Evolutionary conservation across 2,888 invertebrate genomes (phyloP).

Genomic region (Neoitamus cyanurus): DNA sequence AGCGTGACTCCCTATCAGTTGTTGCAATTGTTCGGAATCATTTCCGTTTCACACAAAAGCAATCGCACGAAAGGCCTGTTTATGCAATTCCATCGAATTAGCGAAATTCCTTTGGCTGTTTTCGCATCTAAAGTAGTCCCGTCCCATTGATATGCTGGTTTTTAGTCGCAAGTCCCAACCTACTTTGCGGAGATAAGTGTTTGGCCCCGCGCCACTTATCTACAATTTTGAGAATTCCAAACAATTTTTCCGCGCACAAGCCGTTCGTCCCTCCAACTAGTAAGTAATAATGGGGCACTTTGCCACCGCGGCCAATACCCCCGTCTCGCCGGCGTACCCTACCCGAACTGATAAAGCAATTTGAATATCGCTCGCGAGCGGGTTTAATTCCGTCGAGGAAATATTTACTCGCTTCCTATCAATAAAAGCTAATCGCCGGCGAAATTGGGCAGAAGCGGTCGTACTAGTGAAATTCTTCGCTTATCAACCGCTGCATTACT

Average conservation of each 20-base stretch:
- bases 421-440: neutral
- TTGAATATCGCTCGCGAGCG: neutral
- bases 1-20: neutral
- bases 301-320: neutral
- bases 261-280: neutral
- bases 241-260: neutral
- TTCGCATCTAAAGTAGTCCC: neutral
- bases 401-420: neutral
- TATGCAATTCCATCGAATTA: neutral
- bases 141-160: neutral
- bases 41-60: neutral
- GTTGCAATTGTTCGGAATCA: neutral
- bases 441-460: neutral
- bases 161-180: neutral
- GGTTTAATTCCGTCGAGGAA: neutral
- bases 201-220: neutral
- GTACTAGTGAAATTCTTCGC: neutral
- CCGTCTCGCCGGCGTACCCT: neutral
- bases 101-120: neutral
- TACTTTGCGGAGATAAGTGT: neutral
- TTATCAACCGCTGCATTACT: neutral
- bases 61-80: neutral
- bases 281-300: neutral
- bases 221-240: neutral
- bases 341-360: neutral